Conservation (phyloP, 2,797 vertebrate species). For the Remorina albescens region DNA sequence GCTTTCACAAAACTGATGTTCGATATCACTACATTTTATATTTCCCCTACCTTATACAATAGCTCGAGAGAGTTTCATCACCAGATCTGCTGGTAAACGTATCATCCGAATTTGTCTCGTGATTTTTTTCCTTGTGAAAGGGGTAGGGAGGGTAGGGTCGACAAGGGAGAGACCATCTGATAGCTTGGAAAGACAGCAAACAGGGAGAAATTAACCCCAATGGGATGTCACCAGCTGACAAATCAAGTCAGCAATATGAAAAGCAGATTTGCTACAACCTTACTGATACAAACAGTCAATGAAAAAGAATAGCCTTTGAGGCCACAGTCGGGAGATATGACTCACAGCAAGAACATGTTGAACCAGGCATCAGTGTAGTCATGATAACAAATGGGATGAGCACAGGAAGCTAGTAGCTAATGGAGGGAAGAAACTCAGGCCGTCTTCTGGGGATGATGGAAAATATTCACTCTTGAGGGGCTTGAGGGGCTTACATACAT, state of each 20-base stretch:
- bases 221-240: conserved; percentile 24
- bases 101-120: conserved; percentile 20
- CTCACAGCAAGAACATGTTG: conserved; percentile 21
- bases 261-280: conserved; percentile 19
- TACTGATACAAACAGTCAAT: conserved; percentile 11
- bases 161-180: conserved; percentile 4
- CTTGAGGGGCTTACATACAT: neutral
- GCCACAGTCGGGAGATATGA: conserved; percentile 41
- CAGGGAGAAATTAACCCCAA: conserved; percentile 26
- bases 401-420: conserved; percentile 2
- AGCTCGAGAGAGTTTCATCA: conserved; percentile 9
- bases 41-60: conserved; percentile 1
- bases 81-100: conserved; percentile 12
- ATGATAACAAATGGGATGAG: conserved; percentile 37
- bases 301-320: conserved; percentile 8
- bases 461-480: neutral
- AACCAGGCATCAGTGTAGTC: conserved; percentile 16
- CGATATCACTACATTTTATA: neutral
- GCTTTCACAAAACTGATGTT: conserved; percentile 10
- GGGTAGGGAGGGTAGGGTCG: conserved; percentile 5
- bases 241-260: neutral
- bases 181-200: conserved; percentile 35
- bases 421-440: conserved; percentile 2
- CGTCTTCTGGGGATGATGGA: conserved; percentile 4
- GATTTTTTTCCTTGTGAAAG: conserved; percentile 12